Percentiles rank a stretch among this genome's conserved stretches.
phyloP scores from a whole-genome alignment of 2,888 invertebrate species.

The Melanostoma mellinum region DNA sequence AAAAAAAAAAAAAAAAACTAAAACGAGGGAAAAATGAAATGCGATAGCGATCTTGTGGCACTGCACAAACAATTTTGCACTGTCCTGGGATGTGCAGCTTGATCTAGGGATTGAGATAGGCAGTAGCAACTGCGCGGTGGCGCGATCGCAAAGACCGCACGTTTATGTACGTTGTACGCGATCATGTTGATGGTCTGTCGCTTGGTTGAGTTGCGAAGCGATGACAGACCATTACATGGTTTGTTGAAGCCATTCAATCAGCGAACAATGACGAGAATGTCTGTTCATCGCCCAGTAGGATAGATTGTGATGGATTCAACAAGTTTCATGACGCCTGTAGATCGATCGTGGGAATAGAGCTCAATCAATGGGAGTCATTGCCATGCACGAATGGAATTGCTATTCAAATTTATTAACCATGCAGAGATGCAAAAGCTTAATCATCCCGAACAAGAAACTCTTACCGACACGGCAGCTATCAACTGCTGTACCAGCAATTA shows the following conservation, averaged over 20 bases:
- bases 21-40: conserved; percentile 13
- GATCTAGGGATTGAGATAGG: conserved; percentile 29
- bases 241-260: conserved; percentile 61
- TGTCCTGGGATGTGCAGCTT: conserved; percentile 33
- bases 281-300: conserved; percentile 12
- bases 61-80: conserved; percentile 49
- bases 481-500: conserved; percentile 34
- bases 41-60: conserved; percentile 60
- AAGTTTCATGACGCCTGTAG: conserved; percentile 44
- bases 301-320: conserved; percentile 46
- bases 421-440: background rate
- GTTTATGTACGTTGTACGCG: conserved; percentile 42
- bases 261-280: conserved; percentile 47
- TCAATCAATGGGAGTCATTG: conserved; percentile 26
- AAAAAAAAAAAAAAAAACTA: conserved; percentile 30
- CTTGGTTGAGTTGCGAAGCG: conserved; percentile 30
- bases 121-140: background rate
- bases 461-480: background rate
- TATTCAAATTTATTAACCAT: conserved; percentile 1
- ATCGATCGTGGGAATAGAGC: conserved; percentile 58
- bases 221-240: conserved; percentile 66
- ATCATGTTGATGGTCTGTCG: conserved; percentile 48
- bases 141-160: conserved; percentile 1
- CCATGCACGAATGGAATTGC: conserved; percentile 2
- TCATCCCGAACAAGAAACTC: conserved; percentile 8